Evolutionary conservation across 2,113 vertebrate genomes (phyloP).

Genomic region (Serinus canaria): DNA sequence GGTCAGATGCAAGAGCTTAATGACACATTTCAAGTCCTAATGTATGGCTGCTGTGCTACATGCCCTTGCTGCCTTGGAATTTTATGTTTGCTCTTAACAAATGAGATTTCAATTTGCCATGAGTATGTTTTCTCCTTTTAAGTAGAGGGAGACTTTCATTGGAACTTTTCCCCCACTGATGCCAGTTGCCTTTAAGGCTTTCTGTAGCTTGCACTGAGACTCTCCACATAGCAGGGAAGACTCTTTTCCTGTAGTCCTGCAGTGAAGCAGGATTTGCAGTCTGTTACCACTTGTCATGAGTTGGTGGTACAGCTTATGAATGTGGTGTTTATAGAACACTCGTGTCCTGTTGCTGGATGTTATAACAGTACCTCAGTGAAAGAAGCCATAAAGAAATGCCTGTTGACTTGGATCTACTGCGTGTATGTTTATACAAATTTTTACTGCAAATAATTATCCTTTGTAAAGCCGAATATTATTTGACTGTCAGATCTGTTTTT

Average conservation of each 20-base stretch:
- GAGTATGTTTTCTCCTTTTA: background rate
- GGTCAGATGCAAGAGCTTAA: background rate
- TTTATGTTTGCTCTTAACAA: background rate
- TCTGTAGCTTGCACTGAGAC: conserved; percentile 11
- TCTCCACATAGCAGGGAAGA: background rate
- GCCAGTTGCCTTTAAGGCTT: conserved; percentile 28
- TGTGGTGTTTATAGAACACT: conserved; percentile 14
- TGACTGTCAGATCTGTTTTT: conserved; percentile 1
- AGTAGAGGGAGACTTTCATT: background rate
- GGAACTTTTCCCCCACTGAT: background rate
- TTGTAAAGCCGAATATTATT: conserved; percentile 33
- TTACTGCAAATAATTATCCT: conserved; percentile 25
- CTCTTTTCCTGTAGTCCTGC: background rate
- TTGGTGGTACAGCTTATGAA: conserved; percentile 1
- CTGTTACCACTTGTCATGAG: background rate
- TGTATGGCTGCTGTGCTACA: background rate
- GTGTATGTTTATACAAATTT: conserved; percentile 42
- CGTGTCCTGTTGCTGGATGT: conserved; percentile 42
- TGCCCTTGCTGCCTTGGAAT: background rate
- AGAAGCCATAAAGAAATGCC: conserved; percentile 77
- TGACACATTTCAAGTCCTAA: background rate
- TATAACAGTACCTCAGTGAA: conserved; percentile 69
- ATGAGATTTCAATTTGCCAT: background rate
- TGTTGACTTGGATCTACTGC: conserved; percentile 59
- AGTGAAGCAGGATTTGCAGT: background rate